A percentile compares a stretch with the other conserved stretches of the same genome.
Conservation (phyloP, 2,888 invertebrate genomes). For the Pammene fasciana region DNA sequence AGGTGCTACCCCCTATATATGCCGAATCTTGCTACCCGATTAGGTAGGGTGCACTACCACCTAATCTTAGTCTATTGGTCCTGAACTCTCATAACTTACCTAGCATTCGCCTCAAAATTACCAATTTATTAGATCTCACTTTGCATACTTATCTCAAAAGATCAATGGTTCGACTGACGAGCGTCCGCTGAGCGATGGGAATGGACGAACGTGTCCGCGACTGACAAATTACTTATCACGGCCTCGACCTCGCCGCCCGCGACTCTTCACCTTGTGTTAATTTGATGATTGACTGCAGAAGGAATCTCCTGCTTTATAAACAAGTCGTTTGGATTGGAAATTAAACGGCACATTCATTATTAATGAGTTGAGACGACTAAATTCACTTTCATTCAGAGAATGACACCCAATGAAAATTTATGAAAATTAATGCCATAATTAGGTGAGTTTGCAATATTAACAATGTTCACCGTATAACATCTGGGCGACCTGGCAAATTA, state of each 20-base stretch:
- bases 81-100: neutral
- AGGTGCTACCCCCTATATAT: too few species aligned
- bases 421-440: constrained; percentile 14
- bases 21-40: too few species aligned
- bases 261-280: constrained; percentile 27
- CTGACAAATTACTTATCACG: constrained; percentile 33
- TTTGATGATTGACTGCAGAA: constrained; percentile 18
- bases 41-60: too few species aligned
- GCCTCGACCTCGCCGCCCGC: constrained; percentile 21
- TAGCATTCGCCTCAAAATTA: neutral
- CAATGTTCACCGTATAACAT: neutral
- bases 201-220: neutral
- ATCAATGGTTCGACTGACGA: neutral
- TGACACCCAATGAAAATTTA: constrained; percentile 6
- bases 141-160: neutral
- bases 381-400: constrained; percentile 1
- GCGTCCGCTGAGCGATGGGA: neutral
- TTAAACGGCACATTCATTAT: neutral
- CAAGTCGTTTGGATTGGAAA: neutral
- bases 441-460: neutral
- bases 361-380: neutral
- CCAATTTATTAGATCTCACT: neutral
- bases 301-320: constrained; percentile 2
- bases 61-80: too few species aligned
- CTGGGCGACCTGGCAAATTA: neutral